phyloP scores from a whole-genome alignment of 2,113 vertebrate species.

The Montifringilla adamsi region DNA sequence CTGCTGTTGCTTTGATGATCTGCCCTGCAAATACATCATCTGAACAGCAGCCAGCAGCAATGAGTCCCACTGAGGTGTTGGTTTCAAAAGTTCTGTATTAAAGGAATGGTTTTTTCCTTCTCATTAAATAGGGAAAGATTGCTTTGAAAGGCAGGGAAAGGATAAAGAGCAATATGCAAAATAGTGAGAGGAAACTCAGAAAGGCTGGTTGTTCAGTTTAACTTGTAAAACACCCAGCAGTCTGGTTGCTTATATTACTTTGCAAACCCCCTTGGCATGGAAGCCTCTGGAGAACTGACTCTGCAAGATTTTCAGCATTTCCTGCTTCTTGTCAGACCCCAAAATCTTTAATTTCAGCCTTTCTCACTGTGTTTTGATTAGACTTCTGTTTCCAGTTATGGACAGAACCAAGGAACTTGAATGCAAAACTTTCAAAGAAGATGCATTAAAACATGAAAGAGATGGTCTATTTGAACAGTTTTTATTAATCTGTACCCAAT shows the following conservation, averaged over 20 bases:
- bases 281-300: background rate
- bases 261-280: background rate
- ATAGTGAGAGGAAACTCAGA: background rate
- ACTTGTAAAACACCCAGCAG: background rate
- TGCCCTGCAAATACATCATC: constrained; percentile 41
- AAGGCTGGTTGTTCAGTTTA: background rate
- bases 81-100: background rate
- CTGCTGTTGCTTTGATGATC: constrained; percentile 45
- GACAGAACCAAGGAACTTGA: background rate
- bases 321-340: constrained; percentile 8
- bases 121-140: background rate
- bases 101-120: background rate
- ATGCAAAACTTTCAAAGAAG: constrained; percentile 13
- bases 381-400: background rate
- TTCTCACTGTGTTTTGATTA: background rate
- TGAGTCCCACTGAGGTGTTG: constrained; percentile 1
- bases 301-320: background rate
- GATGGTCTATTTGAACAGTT: background rate
- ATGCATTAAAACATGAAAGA: background rate
- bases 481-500: background rate
- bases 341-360: constrained; percentile 17
- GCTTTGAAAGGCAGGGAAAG: background rate
- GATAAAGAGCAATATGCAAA: background rate
- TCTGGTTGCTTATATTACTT: background rate
- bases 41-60: constrained; percentile 31